Percentiles rank a stretch among this genome's conserved stretches.
These are phyloP conservation scores for Ramazzottius varieornatus DNA, from an alignment of 2,888 invertebrate species.

Conservation along the genomic window DNA sequence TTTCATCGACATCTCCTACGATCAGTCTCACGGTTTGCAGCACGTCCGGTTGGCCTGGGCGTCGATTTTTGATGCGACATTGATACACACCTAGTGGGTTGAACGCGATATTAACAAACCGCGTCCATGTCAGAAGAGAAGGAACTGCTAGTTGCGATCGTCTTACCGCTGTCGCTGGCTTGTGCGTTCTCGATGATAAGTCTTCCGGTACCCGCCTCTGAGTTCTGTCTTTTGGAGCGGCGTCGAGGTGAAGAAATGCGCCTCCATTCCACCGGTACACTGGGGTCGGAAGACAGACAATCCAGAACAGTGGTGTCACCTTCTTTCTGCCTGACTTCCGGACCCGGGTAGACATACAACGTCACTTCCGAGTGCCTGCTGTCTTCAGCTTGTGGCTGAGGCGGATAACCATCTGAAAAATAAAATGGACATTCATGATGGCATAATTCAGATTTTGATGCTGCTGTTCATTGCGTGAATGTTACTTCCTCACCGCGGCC, in stretches of 20 bases:
- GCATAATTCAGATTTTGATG: too few relatives aligned
- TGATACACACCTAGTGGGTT: too few relatives aligned
- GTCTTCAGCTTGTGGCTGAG: too few relatives aligned
- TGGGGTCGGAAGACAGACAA: background rate
- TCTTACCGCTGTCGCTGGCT: background rate
- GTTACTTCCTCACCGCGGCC: background rate
- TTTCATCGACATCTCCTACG: too few relatives aligned
- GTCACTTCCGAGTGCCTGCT: background rate
- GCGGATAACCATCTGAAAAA: too few relatives aligned
- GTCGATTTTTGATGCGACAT: too few relatives aligned
- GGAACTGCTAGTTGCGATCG: too few relatives aligned
- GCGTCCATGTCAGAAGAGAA: too few relatives aligned
- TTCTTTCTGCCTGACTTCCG: background rate
- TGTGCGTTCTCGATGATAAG: background rate
- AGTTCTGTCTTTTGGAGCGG: background rate
- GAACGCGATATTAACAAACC: too few relatives aligned
- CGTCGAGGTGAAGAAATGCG: background rate
- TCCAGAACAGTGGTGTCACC: background rate
- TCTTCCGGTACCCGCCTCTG: background rate
- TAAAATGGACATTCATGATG: too few relatives aligned
- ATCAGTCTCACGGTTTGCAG: background rate
- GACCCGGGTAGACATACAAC: background rate
- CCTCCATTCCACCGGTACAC: background rate
- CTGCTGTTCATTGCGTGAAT: background rate
- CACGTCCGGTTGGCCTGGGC: background rate